These are phyloP conservation scores for Phaonia tiefii DNA, from an alignment of 2,888 invertebrate genomes.

Conservation along the genomic window DNA sequence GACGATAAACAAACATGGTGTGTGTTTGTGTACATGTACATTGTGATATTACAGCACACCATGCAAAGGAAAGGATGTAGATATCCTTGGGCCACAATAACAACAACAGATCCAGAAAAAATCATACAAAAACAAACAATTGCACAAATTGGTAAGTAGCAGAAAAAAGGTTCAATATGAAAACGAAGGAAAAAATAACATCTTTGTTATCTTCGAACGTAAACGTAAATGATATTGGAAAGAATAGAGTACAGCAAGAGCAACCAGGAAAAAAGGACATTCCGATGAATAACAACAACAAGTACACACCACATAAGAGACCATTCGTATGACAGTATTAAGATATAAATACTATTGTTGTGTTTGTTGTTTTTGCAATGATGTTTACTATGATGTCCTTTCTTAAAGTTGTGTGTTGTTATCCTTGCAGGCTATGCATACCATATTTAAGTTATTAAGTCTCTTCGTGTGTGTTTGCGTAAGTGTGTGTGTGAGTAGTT, in stretches of 20 bases:
- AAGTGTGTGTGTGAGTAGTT: neutral
- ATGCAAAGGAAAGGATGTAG: conserved; percentile 22
- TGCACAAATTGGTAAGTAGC: conserved; percentile 60
- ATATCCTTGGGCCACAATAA: conserved; percentile 55
- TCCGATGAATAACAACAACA: conserved; percentile 3
- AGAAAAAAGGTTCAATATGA: conserved; percentile 30
- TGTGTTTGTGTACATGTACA: neutral
- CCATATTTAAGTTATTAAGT: conserved; percentile 6
- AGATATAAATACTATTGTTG: too few relatives aligned
- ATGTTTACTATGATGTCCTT: too few relatives aligned
- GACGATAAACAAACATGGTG: conserved; percentile 56
- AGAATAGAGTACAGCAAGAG: neutral
- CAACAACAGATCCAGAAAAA: conserved; percentile 4
- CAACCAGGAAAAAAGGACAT: conserved; percentile 17
- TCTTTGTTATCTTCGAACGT: neutral
- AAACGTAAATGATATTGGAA: neutral
- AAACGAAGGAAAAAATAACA: neutral
- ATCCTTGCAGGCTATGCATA: neutral
- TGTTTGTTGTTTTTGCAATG: too few relatives aligned
- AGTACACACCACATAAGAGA: conserved; percentile 16
- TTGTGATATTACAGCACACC: conserved; percentile 51
- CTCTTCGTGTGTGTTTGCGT: neutral
- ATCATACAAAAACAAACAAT: conserved; percentile 58
- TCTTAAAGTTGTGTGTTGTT: neutral
- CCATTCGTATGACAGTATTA: neutral